A percentile compares a stretch with the other conserved stretches of the same genome.
Evolutionary conservation across 2,797 vertebrate species (phyloP).

Genomic region (Pseudopleuronectes americanus): DNA sequence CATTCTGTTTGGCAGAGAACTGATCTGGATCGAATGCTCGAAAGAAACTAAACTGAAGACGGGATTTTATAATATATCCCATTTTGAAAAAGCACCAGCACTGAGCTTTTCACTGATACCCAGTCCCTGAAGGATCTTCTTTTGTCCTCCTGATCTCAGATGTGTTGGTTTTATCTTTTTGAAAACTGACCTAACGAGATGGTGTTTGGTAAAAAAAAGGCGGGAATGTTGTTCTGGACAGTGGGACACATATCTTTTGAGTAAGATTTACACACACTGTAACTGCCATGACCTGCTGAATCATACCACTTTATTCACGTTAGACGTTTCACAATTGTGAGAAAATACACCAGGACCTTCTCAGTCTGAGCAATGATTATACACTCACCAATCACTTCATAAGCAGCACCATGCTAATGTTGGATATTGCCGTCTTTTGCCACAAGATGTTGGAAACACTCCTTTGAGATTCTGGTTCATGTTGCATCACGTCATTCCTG

Average conservation of each 20-base stretch:
- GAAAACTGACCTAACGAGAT: conserved; percentile 18
- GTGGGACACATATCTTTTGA: conserved; percentile 33
- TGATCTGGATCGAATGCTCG: conserved; percentile 28
- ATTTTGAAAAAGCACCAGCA: conserved; percentile 33
- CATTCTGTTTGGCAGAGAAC: conserved; percentile 10
- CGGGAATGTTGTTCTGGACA: conserved; percentile 31
- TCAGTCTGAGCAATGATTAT: not conserved
- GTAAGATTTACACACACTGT: conserved; percentile 36
- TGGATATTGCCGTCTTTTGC: not conserved
- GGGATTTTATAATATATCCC: conserved; percentile 19
- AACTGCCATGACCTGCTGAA: conserved; percentile 48
- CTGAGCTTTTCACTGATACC: conserved; percentile 25
- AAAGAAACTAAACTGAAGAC: conserved; percentile 5
- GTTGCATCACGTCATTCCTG: not conserved
- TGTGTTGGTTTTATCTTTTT: conserved; percentile 18
- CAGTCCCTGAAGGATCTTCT: conserved; percentile 29
- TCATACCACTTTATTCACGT: conserved; percentile 34
- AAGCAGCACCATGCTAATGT: not conserved
- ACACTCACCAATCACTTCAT: not conserved
- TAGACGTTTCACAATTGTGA: conserved; percentile 26
- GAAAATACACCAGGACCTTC: not conserved
- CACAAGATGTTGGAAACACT: not conserved
- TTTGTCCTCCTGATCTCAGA: conserved; percentile 29
- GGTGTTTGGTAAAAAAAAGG: conserved; percentile 16
- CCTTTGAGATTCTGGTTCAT: not conserved